Conservation (phyloP, 2,797 vertebrate species). For the Pteropus rufus region DNA sequence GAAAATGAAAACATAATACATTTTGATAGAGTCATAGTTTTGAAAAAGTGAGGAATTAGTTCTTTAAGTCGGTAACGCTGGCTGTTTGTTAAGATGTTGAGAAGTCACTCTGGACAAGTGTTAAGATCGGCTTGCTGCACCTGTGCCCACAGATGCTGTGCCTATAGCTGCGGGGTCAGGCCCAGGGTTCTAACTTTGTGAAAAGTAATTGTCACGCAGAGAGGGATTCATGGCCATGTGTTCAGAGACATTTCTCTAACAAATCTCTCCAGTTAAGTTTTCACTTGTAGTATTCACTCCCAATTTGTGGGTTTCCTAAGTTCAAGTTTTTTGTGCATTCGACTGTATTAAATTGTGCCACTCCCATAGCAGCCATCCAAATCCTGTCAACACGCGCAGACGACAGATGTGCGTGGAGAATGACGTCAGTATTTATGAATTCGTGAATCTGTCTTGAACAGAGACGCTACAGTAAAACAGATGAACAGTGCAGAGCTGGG, state of each 20-base stretch:
- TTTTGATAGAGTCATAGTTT: neutral
- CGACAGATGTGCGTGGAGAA: neutral
- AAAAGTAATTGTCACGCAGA: neutral
- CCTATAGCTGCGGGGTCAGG: neutral
- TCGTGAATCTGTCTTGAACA: neutral
- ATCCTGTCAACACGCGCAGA: neutral
- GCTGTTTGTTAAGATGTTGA: neutral
- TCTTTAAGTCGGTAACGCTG: neutral
- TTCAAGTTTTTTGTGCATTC: neutral
- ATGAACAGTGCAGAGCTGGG: fast-evolving
- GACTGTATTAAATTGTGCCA: neutral
- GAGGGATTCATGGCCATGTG: neutral
- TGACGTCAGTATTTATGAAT: neutral
- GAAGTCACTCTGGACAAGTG: neutral
- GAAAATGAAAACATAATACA: neutral
- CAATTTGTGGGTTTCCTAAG: neutral
- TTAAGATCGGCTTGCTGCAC: fast-evolving
- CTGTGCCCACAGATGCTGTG: neutral
- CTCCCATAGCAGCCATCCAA: neutral
- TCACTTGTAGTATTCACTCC: neutral
- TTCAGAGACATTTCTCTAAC: neutral
- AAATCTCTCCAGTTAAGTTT: neutral
- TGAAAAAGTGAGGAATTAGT: neutral
- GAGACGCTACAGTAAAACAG: neutral
- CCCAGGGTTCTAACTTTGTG: neutral